Evolutionary conservation across 2,113 vertebrate species (phyloP), one percentile per base, ranked within the genome.

Genomic region (Fukomys damarensis): DNA sequence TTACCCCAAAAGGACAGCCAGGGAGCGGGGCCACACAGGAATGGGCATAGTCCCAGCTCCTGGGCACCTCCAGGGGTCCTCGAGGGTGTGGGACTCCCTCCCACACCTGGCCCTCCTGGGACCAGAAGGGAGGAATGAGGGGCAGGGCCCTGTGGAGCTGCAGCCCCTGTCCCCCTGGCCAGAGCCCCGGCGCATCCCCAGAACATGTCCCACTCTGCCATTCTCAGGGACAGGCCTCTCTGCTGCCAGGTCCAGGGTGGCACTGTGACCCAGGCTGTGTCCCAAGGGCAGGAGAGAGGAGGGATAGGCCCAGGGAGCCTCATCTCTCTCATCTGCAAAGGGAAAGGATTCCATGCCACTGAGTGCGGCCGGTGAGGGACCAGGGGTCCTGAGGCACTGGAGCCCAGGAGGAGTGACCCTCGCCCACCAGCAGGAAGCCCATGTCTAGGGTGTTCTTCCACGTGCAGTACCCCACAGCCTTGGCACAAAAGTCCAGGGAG

Each of bases 381-480:
- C 0, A 28, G 61, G 35, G 35, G 41, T 12, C 86, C 52, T 22
- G 22, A 30, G 86, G 24, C 14, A 30, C 10, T 2, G 3, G 8
- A 3, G 3, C 24, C 41, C 5, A n/a, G 8, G 17, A 59, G 54
- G 77, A 3, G 16, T 0, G 38, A 30, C 65, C 43, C 49, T 32
- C 2, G 5, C 11, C n/a, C 30, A 3, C 13, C n/a, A 2, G 9
- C 52, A 68, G 72, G 61, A 22, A 24, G 24, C 28, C 11, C 2
- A 32, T 1, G 43, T 58, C 43, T 22, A 9, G 66, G 32, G 19
- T 7, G 10, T 16, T 49, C 17, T 54, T 9, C 8, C 7, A 1
- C 0, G 17, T 0, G 11, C 1, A 3, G 14, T 1, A 3, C 13
- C 22, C 6, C 32, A 0, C 5, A 1, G 6, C 9, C 13, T 26